A percentile compares a stretch with the other conserved stretches of the same genome.
These are phyloP conservation scores for Acanthosepion lycidas DNA, from an alignment of 2,888 invertebrate species.

Conservation along the genomic window DNA sequence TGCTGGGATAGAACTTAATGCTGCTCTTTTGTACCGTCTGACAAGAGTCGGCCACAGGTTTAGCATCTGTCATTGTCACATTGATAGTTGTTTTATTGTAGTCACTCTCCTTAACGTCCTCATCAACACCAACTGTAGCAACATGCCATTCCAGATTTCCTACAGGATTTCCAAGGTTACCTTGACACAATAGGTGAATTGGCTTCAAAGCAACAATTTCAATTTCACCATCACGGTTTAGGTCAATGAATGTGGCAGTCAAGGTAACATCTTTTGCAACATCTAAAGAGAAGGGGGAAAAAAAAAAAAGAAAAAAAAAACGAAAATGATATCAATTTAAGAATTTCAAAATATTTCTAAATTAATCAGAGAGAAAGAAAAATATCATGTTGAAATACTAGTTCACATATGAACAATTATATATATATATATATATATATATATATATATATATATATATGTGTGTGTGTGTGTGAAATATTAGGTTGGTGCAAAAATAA, in stretches of 20 bases:
- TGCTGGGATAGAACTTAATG: not conserved
- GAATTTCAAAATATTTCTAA: not conserved
- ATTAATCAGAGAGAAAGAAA: not conserved
- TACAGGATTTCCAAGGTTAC: not conserved
- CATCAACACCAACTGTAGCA: not conserved
- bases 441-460: too few relatives aligned
- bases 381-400: not conserved
- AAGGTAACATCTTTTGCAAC: not conserved
- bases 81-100: not conserved
- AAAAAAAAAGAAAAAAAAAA: too few relatives aligned
- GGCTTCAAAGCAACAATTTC: not conserved
- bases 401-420: too few relatives aligned
- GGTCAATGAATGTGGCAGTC: not conserved
- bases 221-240: not conserved
- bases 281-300: not conserved
- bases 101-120: not conserved
- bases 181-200: not conserved
- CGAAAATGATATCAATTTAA: not conserved
- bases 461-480: too few relatives aligned
- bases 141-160: not conserved
- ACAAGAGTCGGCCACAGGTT: not conserved
- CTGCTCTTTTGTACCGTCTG: not conserved
- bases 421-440: too few relatives aligned
- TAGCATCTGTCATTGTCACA: not conserved
- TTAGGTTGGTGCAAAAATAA: too few relatives aligned